phyloP scores from a whole-genome alignment of 2,888 invertebrate genomes.

The Drosophila robusta region DNA sequence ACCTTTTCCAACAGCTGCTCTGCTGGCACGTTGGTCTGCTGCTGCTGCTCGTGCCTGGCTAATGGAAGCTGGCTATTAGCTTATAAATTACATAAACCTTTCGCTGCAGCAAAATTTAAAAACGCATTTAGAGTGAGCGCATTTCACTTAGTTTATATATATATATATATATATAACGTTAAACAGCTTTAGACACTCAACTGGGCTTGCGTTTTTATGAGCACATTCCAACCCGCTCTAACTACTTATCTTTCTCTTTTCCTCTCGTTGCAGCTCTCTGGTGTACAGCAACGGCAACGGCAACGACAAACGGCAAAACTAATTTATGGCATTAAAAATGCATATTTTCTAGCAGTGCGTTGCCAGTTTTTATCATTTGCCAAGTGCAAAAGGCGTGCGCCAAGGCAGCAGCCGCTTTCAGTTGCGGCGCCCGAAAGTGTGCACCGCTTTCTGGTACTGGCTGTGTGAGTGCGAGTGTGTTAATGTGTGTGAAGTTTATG shows the following conservation, averaged over 20 bases:
- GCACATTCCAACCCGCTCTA: constrained; percentile 29
- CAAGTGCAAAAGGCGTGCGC: constrained; percentile 51
- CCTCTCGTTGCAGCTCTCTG: constrained; percentile 50
- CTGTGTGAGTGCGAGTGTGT: constrained; percentile 6
- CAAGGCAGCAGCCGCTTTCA: constrained; percentile 35
- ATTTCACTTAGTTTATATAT: constrained; percentile 47
- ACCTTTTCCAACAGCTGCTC: constrained; percentile 24
- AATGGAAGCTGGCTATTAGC: constrained; percentile 62
- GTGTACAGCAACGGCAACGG: constrained; percentile 38
- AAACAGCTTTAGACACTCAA: constrained; percentile 64
- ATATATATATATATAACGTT: constrained; percentile 40
- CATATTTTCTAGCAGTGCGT: constrained; percentile 80
- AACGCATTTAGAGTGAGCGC: constrained; percentile 50
- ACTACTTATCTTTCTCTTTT: constrained; percentile 35
- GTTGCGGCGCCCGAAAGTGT: constrained; percentile 41
- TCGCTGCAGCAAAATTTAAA: constrained; percentile 43
- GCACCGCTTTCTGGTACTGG: constrained; percentile 7
- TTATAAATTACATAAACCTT: constrained; percentile 55
- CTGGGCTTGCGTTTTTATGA: constrained; percentile 38
- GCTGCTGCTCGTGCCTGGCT: constrained; percentile 15
- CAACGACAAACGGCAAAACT: constrained; percentile 71
- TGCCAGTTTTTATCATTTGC: constrained; percentile 76
- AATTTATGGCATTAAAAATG: constrained; percentile 81
- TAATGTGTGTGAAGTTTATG: constrained; percentile 47
- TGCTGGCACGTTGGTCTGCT: constrained; percentile 7